Evolutionary conservation across 2,797 vertebrate genomes (phyloP).

Genomic region (Pygocentrus nattereri): DNA sequence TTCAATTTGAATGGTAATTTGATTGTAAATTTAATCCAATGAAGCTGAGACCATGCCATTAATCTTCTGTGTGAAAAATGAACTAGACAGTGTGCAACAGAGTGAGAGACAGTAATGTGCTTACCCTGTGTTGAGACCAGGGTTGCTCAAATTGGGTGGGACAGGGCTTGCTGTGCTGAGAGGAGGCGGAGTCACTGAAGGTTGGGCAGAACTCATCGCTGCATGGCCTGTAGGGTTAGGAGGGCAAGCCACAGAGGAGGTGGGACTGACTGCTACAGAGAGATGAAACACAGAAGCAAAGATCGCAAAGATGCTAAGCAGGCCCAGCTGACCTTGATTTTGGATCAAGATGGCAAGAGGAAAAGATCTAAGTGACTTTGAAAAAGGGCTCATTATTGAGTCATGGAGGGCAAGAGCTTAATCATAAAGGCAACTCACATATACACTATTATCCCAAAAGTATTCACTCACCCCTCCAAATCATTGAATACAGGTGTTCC

Average conservation of each 20-base stretch:
- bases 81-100: background rate
- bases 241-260: conserved; percentile 83
- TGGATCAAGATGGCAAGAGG: too few relatives aligned
- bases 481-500: too few relatives aligned
- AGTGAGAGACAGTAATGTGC: conserved; percentile 44
- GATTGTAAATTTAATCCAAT: background rate
- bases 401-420: too few relatives aligned
- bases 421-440: too few relatives aligned
- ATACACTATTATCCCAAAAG: too few relatives aligned
- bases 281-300: conserved; percentile 38
- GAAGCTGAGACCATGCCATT: background rate
- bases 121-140: conserved; percentile 86
- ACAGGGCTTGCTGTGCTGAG: conserved; percentile 87
- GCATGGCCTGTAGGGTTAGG: conserved; percentile 82
- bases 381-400: too few relatives aligned
- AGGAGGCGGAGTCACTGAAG: conserved; percentile 84
- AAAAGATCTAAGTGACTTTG: too few relatives aligned
- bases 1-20: background rate
- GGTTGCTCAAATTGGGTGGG: conserved; percentile 78
- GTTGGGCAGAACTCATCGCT: conserved; percentile 78
- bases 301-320: too few relatives aligned
- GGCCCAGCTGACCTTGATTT: too few relatives aligned
- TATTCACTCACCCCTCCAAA: too few relatives aligned
- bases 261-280: conserved; percentile 80
- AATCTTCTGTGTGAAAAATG: background rate